Conservation (phyloP, 2,797 vertebrate genomes). For the Parauchenoglanis punctatus region DNA sequence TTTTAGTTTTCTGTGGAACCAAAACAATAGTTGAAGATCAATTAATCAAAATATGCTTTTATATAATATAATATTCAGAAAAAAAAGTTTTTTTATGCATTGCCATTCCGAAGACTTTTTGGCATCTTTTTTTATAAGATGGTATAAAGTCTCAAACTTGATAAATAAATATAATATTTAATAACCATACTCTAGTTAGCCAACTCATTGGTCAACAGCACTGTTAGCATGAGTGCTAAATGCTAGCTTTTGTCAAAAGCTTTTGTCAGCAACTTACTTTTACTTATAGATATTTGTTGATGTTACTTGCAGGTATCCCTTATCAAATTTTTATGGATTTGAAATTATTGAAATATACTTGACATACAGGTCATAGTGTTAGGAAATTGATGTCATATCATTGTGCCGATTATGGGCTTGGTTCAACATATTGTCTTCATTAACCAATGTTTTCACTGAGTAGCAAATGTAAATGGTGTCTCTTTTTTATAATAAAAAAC, state of each 20-base stretch:
- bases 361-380: conserved; percentile 8
- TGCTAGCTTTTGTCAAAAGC: background rate
- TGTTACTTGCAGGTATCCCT: background rate
- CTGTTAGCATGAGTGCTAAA: background rate
- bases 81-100: background rate
- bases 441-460: background rate
- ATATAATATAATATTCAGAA: too few species aligned
- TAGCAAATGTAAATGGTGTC: background rate
- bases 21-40: background rate
- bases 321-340: background rate
- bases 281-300: background rate
- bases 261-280: background rate
- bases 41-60: background rate
- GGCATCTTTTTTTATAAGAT: background rate
- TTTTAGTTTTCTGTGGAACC: background rate
- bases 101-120: background rate
- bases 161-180: background rate
- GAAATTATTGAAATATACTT: background rate
- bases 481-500: background rate
- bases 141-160: background rate
- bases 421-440: too few species aligned
- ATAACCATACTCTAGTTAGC: background rate
- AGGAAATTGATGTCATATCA: background rate
- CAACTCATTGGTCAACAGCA: background rate
- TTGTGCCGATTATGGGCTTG: background rate